phyloP scores from a whole-genome alignment of 2,797 vertebrate genomes.

The Australoheros facetus region DNA sequence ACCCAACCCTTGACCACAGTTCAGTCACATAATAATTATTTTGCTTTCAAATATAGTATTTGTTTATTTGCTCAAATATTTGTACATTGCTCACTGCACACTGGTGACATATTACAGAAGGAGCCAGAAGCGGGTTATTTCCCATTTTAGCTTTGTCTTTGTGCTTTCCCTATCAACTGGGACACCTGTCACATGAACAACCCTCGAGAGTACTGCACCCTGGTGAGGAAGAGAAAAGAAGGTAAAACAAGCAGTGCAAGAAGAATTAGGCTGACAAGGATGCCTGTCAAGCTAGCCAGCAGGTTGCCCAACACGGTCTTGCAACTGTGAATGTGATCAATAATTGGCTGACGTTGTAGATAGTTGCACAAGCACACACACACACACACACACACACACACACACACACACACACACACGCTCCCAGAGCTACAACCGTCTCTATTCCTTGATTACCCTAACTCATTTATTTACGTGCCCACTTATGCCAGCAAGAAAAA shows the following conservation, averaged over 20 bases:
- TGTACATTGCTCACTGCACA: constrained; percentile 14
- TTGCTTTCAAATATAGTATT: background rate
- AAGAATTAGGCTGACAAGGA: constrained; percentile 71
- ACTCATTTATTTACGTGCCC: constrained; percentile 74
- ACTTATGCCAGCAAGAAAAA: constrained; percentile 78
- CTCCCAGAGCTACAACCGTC: constrained; percentile 33
- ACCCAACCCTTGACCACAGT: constrained; percentile 40
- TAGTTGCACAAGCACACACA: constrained; percentile 1
- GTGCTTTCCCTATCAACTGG: constrained; percentile 37
- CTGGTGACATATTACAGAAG: constrained; percentile 28
- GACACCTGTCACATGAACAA: constrained; percentile 58
- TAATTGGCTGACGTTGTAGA: constrained; percentile 56
- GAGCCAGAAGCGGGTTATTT: constrained; percentile 46
- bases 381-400: constrained; percentile 3
- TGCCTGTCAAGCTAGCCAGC: constrained; percentile 74
- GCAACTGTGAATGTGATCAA: constrained; percentile 67
- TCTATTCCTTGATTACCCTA: constrained; percentile 69
- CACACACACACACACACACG: background rate
- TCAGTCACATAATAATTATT: constrained; percentile 36
- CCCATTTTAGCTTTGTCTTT: constrained; percentile 56
- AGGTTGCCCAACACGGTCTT: constrained; percentile 43
- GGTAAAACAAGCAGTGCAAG: constrained; percentile 37
- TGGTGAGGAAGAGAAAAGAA: constrained; percentile 37
- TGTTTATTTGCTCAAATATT: constrained; percentile 16
- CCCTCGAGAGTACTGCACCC: constrained; percentile 49